These are phyloP conservation scores for Xestia c-nigrum DNA, from an alignment of 2,888 invertebrate species.

Conservation along the genomic window DNA sequence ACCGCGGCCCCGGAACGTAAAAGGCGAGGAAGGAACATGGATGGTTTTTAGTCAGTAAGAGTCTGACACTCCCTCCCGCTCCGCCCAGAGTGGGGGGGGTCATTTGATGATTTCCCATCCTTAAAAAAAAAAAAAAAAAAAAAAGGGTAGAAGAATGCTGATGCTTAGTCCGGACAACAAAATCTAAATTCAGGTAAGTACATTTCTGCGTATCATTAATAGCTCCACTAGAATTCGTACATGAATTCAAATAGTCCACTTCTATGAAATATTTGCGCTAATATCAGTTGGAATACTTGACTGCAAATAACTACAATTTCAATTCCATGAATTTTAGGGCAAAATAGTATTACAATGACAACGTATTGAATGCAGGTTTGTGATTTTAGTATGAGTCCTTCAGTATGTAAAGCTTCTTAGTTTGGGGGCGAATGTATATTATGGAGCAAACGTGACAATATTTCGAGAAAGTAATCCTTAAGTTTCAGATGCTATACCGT, in stretches of 20 bases:
- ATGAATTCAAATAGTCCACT: background rate
- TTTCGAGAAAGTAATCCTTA: background rate
- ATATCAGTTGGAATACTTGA: background rate
- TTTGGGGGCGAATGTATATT: background rate
- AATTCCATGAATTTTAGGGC: background rate
- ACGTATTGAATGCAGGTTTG: constrained; percentile 13
- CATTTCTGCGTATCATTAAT: background rate
- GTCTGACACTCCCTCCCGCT: too few relatives aligned
- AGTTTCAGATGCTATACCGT: background rate
- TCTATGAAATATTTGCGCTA: background rate
- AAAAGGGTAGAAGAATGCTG: background rate
- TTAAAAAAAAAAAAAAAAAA: too few relatives aligned
- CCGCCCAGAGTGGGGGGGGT: too few relatives aligned
- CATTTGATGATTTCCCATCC: too few relatives aligned
- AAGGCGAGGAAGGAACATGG: too few relatives aligned
- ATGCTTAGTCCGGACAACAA: background rate
- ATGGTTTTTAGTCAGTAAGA: too few relatives aligned
- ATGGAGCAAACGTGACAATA: background rate
- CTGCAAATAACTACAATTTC: background rate
- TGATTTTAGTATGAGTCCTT: constrained; percentile 17
- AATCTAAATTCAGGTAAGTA: background rate
- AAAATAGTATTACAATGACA: background rate
- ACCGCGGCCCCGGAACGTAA: too few relatives aligned
- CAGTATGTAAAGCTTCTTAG: constrained; percentile 15
- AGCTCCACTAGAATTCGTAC: background rate